phyloP scores from a whole-genome alignment of 2,113 vertebrate genomes.

The Ophthalmolycus amberensis region DNA sequence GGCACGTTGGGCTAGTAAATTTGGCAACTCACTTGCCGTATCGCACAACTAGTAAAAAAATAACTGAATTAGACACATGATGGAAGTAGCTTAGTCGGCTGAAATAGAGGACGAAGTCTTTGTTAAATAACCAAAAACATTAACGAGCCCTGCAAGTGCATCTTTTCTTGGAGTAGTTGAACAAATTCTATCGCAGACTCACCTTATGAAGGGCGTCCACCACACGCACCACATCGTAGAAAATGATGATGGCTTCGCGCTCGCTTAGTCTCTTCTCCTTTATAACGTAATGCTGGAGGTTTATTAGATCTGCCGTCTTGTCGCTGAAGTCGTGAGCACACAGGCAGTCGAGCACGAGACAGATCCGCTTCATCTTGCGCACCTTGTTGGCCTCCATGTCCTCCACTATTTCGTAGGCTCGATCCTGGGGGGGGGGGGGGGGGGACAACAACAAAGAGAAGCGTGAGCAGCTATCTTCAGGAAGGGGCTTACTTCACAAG shows the following conservation, averaged over 20 bases:
- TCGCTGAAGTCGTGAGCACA: conserved; percentile 98
- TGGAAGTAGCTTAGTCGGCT: too few species aligned
- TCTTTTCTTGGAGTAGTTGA: background rate
- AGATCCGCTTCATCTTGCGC: conserved; percentile 95
- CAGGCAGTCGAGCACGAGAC: conserved; percentile 96
- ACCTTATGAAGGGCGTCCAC: conserved; percentile 99
- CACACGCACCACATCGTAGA: conserved; percentile 97
- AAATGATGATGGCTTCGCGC: conserved; percentile 96
- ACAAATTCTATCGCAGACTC: background rate
- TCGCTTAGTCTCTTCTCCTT: conserved; percentile 97
- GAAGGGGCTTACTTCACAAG: background rate
- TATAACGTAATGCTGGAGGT: conserved; percentile 99
- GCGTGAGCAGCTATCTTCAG: background rate
- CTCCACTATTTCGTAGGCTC: conserved; percentile 93
- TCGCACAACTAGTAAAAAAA: too few species aligned
- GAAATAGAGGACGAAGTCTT: too few species aligned
- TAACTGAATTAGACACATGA: too few species aligned
- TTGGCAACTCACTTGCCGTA: background rate
- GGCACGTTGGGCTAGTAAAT: background rate
- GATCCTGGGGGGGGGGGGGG: conserved; percentile 83
- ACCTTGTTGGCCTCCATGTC: conserved; percentile 91
- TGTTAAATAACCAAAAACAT: background rate
- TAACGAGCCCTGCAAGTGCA: too few species aligned
- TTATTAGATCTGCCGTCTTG: conserved; percentile 97
- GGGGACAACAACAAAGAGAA: background rate